A percentile compares a stretch with the other conserved stretches of the same genome.
phyloP scores from a whole-genome alignment of 1,140 invertebrate genomes.

The Panagrolaimus sp. region DNA sequence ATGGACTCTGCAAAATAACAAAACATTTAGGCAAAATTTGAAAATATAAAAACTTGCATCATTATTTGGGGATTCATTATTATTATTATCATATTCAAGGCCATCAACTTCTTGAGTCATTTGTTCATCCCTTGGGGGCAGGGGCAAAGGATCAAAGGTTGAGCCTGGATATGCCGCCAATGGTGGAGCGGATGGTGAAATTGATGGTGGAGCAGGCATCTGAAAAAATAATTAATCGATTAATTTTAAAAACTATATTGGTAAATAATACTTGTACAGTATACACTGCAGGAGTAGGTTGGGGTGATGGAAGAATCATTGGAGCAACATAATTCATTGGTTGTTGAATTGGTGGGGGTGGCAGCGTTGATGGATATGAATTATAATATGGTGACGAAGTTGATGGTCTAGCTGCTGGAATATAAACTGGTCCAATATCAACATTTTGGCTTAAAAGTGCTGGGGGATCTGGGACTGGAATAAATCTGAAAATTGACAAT shows the following conservation, averaged over 20 bases:
- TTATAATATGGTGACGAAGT: not conserved
- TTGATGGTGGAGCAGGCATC: not conserved
- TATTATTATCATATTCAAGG: not conserved
- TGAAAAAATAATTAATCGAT: not conserved
- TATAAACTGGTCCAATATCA: not conserved
- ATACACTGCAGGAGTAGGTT: not conserved
- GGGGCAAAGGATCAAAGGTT: not conserved
- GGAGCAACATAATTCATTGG: not conserved
- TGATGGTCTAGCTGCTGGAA: not conserved
- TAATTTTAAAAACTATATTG: slow-evolving; percentile 8
- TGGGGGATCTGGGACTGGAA: not conserved
- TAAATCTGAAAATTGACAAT: not conserved
- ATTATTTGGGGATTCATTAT: too few relatives aligned
- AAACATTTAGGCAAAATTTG: not conserved
- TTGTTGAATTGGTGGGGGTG: not conserved
- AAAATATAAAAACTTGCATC: too few relatives aligned
- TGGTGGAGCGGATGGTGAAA: too few relatives aligned
- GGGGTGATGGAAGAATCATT: not conserved
- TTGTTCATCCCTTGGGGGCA: not conserved
- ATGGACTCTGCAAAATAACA: not conserved
- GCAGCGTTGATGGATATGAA: not conserved
- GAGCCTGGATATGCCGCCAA: too few relatives aligned
- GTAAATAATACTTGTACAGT: not conserved
- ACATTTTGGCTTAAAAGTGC: not conserved
- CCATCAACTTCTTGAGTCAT: slow-evolving; percentile 4